These are phyloP conservation scores for Podocnemis expansa DNA, from an alignment of 2,113 vertebrate genomes.

Conservation along the genomic window DNA sequence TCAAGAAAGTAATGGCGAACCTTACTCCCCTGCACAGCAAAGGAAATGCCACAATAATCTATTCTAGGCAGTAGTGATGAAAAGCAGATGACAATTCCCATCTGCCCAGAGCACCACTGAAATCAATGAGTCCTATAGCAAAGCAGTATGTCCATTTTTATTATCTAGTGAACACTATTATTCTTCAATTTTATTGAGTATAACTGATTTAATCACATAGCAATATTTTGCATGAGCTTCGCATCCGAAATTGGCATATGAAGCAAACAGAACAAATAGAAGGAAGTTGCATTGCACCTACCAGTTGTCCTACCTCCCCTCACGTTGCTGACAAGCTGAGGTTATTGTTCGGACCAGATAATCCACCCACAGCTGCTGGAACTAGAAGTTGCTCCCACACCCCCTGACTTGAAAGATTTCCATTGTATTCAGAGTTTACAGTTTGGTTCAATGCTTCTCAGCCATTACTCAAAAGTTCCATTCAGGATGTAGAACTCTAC, in stretches of 20 bases:
- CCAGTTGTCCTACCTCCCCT: not conserved
- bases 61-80: rapidly evolving
- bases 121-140: not conserved
- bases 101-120: not conserved
- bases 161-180: not conserved
- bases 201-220: not conserved
- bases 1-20: not conserved
- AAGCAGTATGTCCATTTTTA: too few relatives aligned
- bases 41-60: rapidly evolving
- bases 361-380: too few relatives aligned
- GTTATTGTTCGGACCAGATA: not conserved
- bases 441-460: too few relatives aligned
- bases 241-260: not conserved
- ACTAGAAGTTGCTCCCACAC: too few relatives aligned
- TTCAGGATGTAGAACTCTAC: not conserved
- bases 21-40: rapidly evolving
- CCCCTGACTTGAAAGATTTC: too few relatives aligned
- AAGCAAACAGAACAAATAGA: not conserved
- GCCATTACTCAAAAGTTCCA: too few relatives aligned
- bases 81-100: not conserved
- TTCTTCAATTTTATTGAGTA: not conserved
- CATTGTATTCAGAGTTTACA: too few relatives aligned
- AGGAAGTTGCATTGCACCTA: rapidly evolving
- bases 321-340: not conserved
- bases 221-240: rapidly evolving